Evolutionary conservation across 2,797 vertebrate species (phyloP).

Genomic region (Sternotherus odoratus): DNA sequence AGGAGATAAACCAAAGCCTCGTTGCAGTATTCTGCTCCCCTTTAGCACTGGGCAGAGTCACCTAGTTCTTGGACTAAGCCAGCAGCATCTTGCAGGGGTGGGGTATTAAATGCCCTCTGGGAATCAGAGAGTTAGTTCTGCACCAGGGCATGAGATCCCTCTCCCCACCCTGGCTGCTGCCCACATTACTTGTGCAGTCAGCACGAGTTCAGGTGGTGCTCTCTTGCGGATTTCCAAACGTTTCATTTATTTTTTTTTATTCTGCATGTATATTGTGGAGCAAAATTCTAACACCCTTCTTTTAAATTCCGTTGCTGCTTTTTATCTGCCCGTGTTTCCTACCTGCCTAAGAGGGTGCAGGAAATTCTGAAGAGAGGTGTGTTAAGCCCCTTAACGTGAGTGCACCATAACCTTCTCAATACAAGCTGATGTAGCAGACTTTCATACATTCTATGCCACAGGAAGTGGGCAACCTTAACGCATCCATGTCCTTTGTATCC

Average conservation of each 20-base stretch:
- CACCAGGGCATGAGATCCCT: background rate
- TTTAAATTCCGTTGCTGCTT: constrained; percentile 30
- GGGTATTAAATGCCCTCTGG: background rate
- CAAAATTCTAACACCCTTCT: constrained; percentile 36
- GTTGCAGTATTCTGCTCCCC: background rate
- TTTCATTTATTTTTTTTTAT: background rate
- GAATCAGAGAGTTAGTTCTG: background rate
- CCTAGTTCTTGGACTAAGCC: background rate
- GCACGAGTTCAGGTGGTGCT: background rate
- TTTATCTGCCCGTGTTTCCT: constrained; percentile 20
- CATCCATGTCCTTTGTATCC: background rate
- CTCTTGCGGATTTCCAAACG: background rate
- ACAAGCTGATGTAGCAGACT: background rate
- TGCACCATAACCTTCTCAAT: background rate
- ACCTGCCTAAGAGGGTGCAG: constrained; percentile 23
- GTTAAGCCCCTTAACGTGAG: background rate
- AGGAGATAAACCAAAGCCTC: background rate
- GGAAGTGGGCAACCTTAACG: background rate
- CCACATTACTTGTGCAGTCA: background rate
- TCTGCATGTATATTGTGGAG: background rate
- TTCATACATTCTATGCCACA: background rate
- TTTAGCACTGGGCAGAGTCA: background rate
- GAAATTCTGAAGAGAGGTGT: constrained; percentile 19
- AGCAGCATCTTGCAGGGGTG: background rate
- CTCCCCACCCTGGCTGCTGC: background rate